Evolutionary conservation across 2,888 invertebrate genomes (phyloP), one percentile per base, ranked within the genome.

Genomic region (Rhopalosiphum nymphaeae): DNA sequence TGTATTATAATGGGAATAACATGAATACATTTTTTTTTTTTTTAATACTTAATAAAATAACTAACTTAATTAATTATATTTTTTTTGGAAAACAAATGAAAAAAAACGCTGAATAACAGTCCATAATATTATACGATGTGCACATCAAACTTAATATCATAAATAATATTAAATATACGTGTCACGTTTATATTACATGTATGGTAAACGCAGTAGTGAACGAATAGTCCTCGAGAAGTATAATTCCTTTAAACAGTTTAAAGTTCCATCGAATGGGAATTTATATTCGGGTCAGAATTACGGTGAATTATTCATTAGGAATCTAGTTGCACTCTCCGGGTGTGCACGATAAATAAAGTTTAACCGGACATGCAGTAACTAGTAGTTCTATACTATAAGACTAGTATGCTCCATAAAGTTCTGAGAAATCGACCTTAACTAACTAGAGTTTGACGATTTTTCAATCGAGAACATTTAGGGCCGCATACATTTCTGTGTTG

Each of bases 271-370:
- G 91, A 91, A 91, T 25, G 36, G 84, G 44, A 44, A 84, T 92
- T 92, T 92, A 92, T 92, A 86, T 86, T 86, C 86, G 85, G 85
- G n/a, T 91, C 44, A n/a, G 67, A 90, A 90, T 67, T 90, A 78
- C 53, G n/a, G 91, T 91, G 85, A 91, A 91, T 91, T 91, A 91
- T 91, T 91, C 91, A 91, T 91, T 86, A 86, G n/a, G 91, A 46
- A 61, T 91, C 57, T 61, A 92, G 56, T 29, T 91, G 84, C 91
- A 91, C 91, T 91, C 42, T 85, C 91, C 11, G 84, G 21, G 91
- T 53, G 84, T 21, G 56, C 84, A 29, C 91, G 21, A 91, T 91
- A 91, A 91, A 91, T 91, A 91, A 56, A 91, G 78, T 91, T 85
- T 56, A 56, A 91, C 91, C 36, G 67, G 67, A 90, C 90, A 46